Percentiles rank a stretch among this genome's conserved stretches.
Conservation (phyloP, 2,113 vertebrate genomes). For the Triplophysa dalaica region DNA sequence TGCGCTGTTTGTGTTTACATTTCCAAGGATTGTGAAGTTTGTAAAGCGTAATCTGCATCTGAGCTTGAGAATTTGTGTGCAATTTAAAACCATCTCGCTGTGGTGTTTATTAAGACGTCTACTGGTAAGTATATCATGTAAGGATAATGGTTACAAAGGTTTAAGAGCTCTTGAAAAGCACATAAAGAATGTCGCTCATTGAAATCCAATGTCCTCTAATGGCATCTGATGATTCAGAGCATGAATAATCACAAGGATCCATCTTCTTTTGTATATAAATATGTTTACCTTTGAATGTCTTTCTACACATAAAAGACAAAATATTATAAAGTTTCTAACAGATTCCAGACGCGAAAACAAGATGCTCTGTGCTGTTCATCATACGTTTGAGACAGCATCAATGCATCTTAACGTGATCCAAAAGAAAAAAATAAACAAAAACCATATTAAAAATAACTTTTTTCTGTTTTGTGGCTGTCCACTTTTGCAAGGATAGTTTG, state of each 20-base stretch:
- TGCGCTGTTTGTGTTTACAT: background rate
- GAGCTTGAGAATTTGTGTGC: background rate
- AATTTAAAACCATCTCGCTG: background rate
- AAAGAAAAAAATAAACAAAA: no score
- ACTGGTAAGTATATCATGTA: no score
- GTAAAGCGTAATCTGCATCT: conserved; percentile 1
- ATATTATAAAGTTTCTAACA: no score
- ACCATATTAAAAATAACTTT: no score
- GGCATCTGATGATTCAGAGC: background rate
- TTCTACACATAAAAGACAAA: background rate
- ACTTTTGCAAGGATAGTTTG: background rate
- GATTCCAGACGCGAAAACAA: no score
- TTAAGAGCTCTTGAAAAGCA: background rate
- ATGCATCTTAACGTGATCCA: no score
- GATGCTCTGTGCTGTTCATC: no score
- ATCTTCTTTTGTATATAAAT: background rate
- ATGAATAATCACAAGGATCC: conserved; percentile 18
- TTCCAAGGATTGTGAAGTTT: background rate
- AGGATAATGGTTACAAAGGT: background rate
- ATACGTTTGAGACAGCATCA: no score
- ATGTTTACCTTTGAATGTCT: background rate
- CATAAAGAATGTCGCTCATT: background rate
- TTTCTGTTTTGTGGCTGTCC: no score
- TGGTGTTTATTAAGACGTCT: background rate
- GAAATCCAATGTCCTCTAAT: background rate